Evolutionary conservation across 2,113 vertebrate species (phyloP).

Genomic region (Furnarius figulus): DNA sequence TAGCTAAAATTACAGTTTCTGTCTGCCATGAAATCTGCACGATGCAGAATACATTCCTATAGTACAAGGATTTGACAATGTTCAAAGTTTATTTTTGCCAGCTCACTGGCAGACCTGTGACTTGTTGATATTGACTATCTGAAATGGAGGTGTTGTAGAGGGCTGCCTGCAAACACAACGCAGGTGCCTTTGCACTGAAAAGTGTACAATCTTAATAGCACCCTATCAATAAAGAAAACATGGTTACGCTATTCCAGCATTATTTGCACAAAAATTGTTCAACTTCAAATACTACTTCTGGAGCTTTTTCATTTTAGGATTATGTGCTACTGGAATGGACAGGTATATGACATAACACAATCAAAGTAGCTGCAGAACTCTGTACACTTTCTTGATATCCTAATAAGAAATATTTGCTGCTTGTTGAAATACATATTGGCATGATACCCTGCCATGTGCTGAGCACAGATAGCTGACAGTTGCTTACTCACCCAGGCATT

Average conservation of each 20-base stretch:
- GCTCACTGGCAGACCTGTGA: background rate
- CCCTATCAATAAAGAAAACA: background rate
- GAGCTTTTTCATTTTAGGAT: background rate
- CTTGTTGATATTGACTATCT: background rate
- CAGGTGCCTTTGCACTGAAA: background rate
- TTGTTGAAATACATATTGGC: background rate
- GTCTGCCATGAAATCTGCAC: background rate
- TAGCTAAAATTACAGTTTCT: background rate
- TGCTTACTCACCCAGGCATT: background rate
- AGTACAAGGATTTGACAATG: background rate
- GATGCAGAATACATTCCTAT: background rate
- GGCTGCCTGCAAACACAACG: slow-evolving; percentile 9
- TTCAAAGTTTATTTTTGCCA: background rate
- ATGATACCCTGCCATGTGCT: background rate
- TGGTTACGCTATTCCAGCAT: background rate
- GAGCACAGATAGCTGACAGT: background rate
- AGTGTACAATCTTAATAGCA: background rate
- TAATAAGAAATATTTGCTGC: background rate
- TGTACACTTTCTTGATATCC: background rate
- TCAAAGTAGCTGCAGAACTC: background rate
- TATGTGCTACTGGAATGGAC: background rate
- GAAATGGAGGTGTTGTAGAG: background rate
- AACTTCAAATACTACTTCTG: background rate
- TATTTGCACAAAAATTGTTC: background rate
- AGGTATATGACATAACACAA: background rate